Evolutionary conservation across 2,797 vertebrate genomes (phyloP).

Genomic region (Sarcoramphus papa): DNA sequence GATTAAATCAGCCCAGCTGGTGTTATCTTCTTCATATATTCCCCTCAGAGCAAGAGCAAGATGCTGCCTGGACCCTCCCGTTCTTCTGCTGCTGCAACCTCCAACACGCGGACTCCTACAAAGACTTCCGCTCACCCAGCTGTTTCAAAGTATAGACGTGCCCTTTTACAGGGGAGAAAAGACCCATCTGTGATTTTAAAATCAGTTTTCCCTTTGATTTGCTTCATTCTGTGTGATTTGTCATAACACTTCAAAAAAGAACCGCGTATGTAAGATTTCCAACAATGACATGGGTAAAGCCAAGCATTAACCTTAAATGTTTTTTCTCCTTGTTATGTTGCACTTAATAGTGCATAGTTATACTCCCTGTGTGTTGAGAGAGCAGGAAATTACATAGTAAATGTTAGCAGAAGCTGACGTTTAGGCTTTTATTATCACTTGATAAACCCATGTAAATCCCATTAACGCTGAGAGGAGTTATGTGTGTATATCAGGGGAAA

Average conservation of each 20-base stretch:
- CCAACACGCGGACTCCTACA: neutral
- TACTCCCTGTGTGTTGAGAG: neutral
- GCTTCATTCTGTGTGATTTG: neutral
- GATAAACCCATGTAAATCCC: constrained; percentile 37
- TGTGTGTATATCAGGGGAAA: neutral
- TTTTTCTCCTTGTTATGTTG: neutral
- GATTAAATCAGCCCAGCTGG: neutral
- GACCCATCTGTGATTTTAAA: neutral
- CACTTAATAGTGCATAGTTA: neutral
- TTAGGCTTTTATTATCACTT: constrained; percentile 36
- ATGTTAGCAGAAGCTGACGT: neutral
- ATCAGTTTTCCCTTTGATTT: neutral
- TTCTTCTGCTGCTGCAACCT: neutral
- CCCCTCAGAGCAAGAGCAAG: neutral
- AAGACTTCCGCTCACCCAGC: neutral
- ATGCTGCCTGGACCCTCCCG: fast-evolving
- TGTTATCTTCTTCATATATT: neutral
- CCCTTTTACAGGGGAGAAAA: neutral
- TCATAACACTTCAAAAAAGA: neutral
- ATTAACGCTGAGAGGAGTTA: neutral
- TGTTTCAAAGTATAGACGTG: neutral
- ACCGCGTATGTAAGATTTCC: fast-evolving
- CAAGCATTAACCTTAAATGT: neutral
- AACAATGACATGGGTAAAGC: neutral
- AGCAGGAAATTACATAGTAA: constrained; percentile 1